phyloP scores from a whole-genome alignment of 2,888 invertebrate genomes.

The Zele albiditarsus region DNA sequence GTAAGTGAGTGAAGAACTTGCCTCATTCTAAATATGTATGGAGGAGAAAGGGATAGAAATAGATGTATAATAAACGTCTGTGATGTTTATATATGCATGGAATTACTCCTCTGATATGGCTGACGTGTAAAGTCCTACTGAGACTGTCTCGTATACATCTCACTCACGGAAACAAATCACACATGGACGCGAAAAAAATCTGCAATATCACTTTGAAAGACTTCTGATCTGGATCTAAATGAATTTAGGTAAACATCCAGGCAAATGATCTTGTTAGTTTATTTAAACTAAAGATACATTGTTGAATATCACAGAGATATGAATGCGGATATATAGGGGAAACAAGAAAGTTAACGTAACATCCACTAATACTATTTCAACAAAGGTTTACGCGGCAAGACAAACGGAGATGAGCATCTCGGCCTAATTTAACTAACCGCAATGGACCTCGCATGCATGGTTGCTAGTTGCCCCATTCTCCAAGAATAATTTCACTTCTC shows the following conservation, averaged over 20 bases:
- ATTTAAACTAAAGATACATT: not conserved
- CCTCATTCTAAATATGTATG: constrained; percentile 23
- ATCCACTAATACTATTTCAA: constrained; percentile 5
- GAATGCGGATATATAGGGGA: not conserved
- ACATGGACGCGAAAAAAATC: not conserved
- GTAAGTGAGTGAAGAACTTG: constrained; percentile 39
- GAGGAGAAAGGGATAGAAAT: constrained; percentile 2
- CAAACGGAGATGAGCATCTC: constrained; percentile 44
- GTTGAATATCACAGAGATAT: not conserved
- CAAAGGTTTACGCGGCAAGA: constrained; percentile 43
- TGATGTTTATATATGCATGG: not conserved
- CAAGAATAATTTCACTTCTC: constrained; percentile 35
- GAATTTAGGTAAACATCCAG: not conserved
- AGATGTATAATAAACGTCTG: not conserved
- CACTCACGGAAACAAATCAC: not conserved
- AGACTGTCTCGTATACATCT: not conserved
- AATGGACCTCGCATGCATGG: constrained; percentile 34
- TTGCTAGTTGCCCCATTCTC: constrained; percentile 25
- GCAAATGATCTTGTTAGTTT: not conserved
- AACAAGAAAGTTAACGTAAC: constrained; percentile 8
- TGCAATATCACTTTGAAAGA: not conserved
- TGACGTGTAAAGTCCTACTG: not conserved
- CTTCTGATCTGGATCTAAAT: not conserved
- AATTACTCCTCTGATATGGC: constrained; percentile 6
- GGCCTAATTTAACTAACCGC: constrained; percentile 44